Evolutionary conservation across 2,797 vertebrate genomes (phyloP).

Genomic region (Gymnodraco acuticeps): DNA sequence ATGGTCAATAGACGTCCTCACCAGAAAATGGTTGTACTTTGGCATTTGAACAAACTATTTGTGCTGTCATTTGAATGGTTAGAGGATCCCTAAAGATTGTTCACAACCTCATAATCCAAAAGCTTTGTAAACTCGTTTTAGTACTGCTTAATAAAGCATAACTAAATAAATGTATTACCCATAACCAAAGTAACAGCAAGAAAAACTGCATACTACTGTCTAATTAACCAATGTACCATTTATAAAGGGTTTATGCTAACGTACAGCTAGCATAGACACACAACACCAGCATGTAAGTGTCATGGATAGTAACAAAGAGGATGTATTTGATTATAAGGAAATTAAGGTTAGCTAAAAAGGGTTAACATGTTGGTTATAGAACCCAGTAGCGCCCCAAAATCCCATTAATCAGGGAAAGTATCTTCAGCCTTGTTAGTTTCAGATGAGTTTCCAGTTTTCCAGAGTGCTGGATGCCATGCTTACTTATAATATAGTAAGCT

Average conservation of each 20-base stretch:
- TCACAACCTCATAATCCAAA: conserved; percentile 15
- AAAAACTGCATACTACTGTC: not conserved
- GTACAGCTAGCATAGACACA: conserved; percentile 2
- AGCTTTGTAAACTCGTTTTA: conserved; percentile 4
- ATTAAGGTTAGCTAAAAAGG: not conserved
- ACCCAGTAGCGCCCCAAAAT: not conserved
- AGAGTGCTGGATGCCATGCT: conserved; percentile 6
- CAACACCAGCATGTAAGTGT: conserved; percentile 15
- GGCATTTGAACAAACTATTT: conserved; percentile 7
- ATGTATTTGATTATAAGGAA: conserved; percentile 39
- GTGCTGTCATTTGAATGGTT: not conserved
- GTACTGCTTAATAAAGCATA: conserved; percentile 2
- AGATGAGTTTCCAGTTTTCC: conserved; percentile 15
- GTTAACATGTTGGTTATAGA: not conserved
- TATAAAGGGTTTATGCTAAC: not conserved
- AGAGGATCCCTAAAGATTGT: not conserved
- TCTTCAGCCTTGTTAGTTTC: conserved; percentile 19
- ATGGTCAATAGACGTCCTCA: not conserved
- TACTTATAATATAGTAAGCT: conserved; percentile 1
- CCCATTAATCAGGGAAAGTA: conserved; percentile 20
- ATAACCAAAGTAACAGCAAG: not conserved
- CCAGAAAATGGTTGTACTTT: not conserved
- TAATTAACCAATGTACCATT: not conserved
- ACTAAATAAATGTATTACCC: not conserved
- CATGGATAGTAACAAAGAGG: conserved; percentile 13